A percentile compares a stretch with the other conserved stretches of the same genome.
Evolutionary conservation across 1,140 invertebrate genomes (phyloP).

Genomic region (Papilio machaon): DNA sequence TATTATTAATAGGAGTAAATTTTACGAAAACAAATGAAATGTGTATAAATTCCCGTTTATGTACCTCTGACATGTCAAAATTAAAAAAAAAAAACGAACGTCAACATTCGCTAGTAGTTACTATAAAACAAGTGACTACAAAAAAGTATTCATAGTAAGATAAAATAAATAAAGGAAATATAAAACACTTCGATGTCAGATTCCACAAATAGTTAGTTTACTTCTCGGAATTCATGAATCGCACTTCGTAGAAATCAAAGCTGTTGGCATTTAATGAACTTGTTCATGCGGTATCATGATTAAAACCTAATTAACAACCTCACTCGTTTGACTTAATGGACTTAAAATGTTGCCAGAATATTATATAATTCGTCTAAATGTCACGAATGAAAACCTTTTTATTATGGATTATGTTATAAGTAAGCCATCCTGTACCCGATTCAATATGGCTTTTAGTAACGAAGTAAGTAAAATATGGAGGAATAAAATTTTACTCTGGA

Average conservation of each 20-base stretch:
- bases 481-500: too few species aligned
- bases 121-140: neutral
- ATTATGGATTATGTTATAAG: neutral
- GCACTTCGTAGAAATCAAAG: constrained; percentile 23
- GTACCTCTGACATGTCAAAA: too few species aligned
- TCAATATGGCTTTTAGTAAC: neutral
- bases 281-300: constrained; percentile 19
- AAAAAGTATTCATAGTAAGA: neutral
- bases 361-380: neutral
- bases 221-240: constrained; percentile 20
- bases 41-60: too few species aligned
- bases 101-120: neutral
- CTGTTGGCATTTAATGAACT: constrained; percentile 26
- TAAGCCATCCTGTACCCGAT: neutral
- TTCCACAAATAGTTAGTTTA: constrained; percentile 16
- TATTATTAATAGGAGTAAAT: too few species aligned
- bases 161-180: neutral
- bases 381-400: neutral
- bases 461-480: too few species aligned
- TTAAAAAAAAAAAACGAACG: neutral
- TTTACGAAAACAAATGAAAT: neutral
- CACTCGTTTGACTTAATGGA: constrained; percentile 18
- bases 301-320: constrained; percentile 30
- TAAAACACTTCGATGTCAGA: neutral
- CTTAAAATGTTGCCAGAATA: constrained; percentile 14